These are phyloP conservation scores for Catalaphyllia jardinei DNA, from an alignment of 64 coral and sea anemone genomes.

Conservation along the genomic window DNA sequence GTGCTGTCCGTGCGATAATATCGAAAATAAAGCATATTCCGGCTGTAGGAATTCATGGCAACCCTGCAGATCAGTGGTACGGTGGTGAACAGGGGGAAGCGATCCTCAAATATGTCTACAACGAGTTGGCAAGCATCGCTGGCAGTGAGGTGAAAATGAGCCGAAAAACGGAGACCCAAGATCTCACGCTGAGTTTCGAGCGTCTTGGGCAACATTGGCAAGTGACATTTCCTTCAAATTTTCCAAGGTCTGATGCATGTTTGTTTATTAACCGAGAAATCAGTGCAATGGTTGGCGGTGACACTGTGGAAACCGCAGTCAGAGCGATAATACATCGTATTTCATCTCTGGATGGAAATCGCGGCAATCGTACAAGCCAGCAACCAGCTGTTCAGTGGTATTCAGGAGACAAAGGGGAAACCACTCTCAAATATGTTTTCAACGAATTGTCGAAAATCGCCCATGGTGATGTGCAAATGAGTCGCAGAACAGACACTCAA, in stretches of 20 bases:
- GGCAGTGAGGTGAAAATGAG: slow-evolving; percentile 8
- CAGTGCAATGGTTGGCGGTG: background rate
- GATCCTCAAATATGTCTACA: background rate
- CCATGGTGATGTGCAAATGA: background rate
- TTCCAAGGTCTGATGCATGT: slow-evolving; percentile 1
- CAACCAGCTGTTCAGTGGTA: slow-evolving; percentile 23
- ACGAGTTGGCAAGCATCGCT: background rate
- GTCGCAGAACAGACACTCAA: background rate
- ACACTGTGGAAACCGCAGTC: background rate
- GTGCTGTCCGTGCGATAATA: background rate
- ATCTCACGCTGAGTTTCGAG: background rate
- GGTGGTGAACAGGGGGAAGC: background rate
- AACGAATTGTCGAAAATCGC: background rate
- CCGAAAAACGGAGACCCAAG: slow-evolving; percentile 5
- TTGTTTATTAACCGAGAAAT: background rate
- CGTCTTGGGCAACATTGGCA: background rate
- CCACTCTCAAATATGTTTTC: background rate
- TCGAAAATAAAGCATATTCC: background rate
- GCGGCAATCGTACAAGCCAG: too few relatives aligned
- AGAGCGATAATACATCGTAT: slow-evolving; percentile 1
- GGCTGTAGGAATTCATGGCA: background rate
- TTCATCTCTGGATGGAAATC: background rate
- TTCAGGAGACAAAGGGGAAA: background rate
- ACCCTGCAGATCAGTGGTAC: slow-evolving; percentile 5
- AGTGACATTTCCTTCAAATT: background rate